Conservation (phyloP, 2,888 invertebrate species). For the Microdon myrmicae region DNA sequence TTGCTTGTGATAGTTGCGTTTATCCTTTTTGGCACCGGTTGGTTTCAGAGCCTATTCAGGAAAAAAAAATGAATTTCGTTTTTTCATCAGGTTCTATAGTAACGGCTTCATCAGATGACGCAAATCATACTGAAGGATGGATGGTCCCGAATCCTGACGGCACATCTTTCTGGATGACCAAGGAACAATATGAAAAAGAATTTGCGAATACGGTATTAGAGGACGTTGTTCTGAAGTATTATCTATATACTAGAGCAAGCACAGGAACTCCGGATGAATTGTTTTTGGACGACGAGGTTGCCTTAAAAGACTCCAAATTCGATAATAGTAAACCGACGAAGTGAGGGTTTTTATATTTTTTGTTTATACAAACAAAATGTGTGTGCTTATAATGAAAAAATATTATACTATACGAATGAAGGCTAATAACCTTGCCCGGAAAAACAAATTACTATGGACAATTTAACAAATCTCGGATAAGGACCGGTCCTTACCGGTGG, state of each 20-base stretch:
- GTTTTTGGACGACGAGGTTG: constrained; percentile 28
- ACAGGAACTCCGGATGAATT: constrained; percentile 37
- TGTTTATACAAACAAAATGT: too few relatives aligned
- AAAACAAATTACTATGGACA: too few relatives aligned
- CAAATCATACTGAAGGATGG: constrained; percentile 14
- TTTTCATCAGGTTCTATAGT: too few relatives aligned
- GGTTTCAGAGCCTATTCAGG: too few relatives aligned
- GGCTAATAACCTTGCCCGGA: too few relatives aligned
- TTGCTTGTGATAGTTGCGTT: too few relatives aligned
- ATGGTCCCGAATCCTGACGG: constrained; percentile 24
- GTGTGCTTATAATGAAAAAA: too few relatives aligned
- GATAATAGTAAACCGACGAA: constrained; percentile 53
- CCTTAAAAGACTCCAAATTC: constrained; percentile 51
- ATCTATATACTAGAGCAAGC: constrained; percentile 60
- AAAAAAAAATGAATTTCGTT: too few relatives aligned
- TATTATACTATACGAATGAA: too few relatives aligned
- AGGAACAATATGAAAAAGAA: constrained; percentile 12
- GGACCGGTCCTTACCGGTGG: too few relatives aligned
- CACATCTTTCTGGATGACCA: constrained; percentile 21
- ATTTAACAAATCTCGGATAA: too few relatives aligned
- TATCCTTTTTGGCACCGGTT: too few relatives aligned
- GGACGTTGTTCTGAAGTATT: constrained; percentile 21
- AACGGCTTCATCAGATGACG: background rate
- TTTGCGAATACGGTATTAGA: background rate
- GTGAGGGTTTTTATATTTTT: constrained; percentile 9